A percentile compares a stretch with the other conserved stretches of the same genome.
Conservation (phyloP, 2,888 invertebrate genomes). For the Cheilosia vulpina region DNA sequence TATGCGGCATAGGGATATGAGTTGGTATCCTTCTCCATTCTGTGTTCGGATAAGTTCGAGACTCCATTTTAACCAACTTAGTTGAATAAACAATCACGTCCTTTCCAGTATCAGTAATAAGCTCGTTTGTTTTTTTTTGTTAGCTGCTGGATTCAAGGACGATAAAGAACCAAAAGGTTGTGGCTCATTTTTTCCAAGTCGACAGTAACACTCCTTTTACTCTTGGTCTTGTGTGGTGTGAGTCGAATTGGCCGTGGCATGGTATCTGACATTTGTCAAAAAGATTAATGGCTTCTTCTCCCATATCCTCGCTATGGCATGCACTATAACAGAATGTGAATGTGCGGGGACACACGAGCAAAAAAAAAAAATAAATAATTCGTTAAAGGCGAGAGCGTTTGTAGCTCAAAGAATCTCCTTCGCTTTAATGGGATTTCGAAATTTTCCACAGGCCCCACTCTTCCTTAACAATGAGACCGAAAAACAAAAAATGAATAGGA, state of each 20-base stretch:
- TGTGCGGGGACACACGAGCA: slow-evolving; percentile 1
- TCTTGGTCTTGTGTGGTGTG: neutral
- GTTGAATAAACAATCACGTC: slow-evolving; percentile 75
- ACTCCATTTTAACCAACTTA: slow-evolving; percentile 62
- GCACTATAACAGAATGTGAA: slow-evolving; percentile 59
- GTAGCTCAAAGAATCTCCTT: slow-evolving; percentile 34
- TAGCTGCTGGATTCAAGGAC: slow-evolving; percentile 23
- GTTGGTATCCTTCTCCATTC: neutral
- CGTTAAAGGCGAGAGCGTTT: slow-evolving; percentile 12
- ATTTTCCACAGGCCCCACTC: slow-evolving; percentile 13
- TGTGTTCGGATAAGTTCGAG: slow-evolving; percentile 6
- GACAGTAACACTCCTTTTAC: slow-evolving; percentile 16
- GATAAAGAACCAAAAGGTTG: slow-evolving; percentile 15
- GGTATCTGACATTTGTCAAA: slow-evolving; percentile 73
- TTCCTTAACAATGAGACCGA: slow-evolving; percentile 8
- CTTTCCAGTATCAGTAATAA: slow-evolving; percentile 67
- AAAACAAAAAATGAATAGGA: slow-evolving; percentile 61
- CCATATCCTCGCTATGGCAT: slow-evolving; percentile 16
- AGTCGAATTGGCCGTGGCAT: slow-evolving; percentile 16
- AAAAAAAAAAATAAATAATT: neutral
- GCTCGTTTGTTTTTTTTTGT: slow-evolving; percentile 52
- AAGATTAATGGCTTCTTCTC: slow-evolving; percentile 71
- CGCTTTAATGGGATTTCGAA: slow-evolving; percentile 65
- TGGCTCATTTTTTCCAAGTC: slow-evolving; percentile 40
- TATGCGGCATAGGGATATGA: neutral